These are phyloP conservation scores for Aegithalos caudatus DNA, from an alignment of 2,113 vertebrate species.

Conservation along the genomic window DNA sequence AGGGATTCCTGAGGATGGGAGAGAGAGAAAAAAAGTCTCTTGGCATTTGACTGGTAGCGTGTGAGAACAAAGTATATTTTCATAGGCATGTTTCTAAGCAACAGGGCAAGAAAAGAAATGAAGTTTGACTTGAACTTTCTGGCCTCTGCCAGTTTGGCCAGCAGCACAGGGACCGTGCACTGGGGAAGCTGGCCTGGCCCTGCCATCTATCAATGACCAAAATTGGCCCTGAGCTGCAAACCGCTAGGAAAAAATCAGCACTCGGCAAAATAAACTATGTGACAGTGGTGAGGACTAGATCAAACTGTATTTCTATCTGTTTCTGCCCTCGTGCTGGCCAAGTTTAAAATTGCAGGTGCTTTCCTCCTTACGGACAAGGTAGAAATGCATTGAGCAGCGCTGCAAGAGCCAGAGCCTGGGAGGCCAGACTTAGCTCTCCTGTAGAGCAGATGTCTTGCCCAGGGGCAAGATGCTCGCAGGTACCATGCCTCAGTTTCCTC, in stretches of 20 bases:
- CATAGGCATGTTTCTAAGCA: slow-evolving; percentile 71
- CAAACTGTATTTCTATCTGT: slow-evolving; percentile 35
- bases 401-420: neutral
- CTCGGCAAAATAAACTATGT: slow-evolving; percentile 37
- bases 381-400: neutral
- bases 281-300: slow-evolving; percentile 11
- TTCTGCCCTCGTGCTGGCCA: neutral
- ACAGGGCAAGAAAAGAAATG: slow-evolving; percentile 63
- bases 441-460: neutral
- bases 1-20: slow-evolving; percentile 59
- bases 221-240: slow-evolving; percentile 52
- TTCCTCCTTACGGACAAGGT: neutral
- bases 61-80: slow-evolving; percentile 72
- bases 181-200: slow-evolving; percentile 39
- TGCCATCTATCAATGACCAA: slow-evolving; percentile 60
- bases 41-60: slow-evolving; percentile 38
- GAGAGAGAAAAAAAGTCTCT: slow-evolving; percentile 12
- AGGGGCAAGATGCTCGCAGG: neutral
- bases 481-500: neutral
- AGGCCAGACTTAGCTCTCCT: neutral
- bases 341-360: slow-evolving; percentile 1
- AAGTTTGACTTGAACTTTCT: slow-evolving; percentile 69
- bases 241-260: slow-evolving; percentile 3
- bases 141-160: slow-evolving; percentile 54
- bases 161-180: neutral